These are phyloP conservation scores for Tringa solitaria DNA, from an alignment of 2,113 vertebrate species.

Conservation along the genomic window DNA sequence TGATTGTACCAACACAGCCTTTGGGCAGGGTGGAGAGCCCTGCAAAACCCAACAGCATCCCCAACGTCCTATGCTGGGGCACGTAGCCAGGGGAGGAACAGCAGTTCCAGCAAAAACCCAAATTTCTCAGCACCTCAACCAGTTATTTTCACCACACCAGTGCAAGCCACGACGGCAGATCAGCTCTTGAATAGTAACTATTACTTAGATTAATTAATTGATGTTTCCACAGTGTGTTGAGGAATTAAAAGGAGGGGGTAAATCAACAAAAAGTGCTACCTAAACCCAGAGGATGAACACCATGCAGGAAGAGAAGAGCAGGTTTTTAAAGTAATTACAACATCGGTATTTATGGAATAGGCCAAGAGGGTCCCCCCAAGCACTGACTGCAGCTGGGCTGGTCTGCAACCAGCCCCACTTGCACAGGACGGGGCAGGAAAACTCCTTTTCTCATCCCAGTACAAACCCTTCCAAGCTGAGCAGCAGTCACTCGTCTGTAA, in stretches of 20 bases:
- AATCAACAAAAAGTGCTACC: not conserved
- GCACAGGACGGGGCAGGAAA: not conserved
- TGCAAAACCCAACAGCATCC: not conserved
- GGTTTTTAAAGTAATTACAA: not conserved
- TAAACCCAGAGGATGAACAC: not conserved
- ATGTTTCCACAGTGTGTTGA: not conserved
- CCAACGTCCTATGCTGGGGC: not conserved
- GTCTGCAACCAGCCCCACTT: not conserved
- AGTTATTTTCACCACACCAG: not conserved
- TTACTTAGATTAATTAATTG: constrained; percentile 20
- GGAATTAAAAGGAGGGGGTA: not conserved
- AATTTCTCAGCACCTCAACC: not conserved
- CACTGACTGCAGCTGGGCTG: not conserved
- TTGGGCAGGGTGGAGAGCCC: not conserved
- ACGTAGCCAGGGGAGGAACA: not conserved
- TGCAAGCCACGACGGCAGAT: not conserved
- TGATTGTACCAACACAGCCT: not conserved
- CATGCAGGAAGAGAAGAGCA: not conserved
- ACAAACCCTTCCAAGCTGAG: not conserved
- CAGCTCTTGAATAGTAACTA: not conserved
- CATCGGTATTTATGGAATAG: not conserved
- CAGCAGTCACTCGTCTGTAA: not conserved
- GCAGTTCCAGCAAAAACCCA: not conserved
- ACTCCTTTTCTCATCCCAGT: not conserved
- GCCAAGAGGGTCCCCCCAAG: not conserved